These are phyloP conservation scores for Coilia nasus DNA, from an alignment of 2,797 vertebrate genomes.

Conservation along the genomic window DNA sequence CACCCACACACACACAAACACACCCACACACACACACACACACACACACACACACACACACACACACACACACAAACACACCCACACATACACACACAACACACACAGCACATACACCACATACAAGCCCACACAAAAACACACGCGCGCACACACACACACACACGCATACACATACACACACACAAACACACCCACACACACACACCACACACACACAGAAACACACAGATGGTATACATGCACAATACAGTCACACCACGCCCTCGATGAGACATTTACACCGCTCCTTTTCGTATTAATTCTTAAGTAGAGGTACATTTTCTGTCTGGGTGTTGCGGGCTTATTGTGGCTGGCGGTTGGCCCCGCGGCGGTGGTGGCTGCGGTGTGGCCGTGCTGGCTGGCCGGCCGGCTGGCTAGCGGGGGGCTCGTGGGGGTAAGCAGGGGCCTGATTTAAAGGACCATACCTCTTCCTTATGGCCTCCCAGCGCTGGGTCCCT, in stretches of 20 bases:
- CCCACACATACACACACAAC: no score
- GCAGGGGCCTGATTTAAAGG: constrained; percentile 38
- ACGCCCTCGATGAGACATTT: neutral
- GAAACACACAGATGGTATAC: neutral
- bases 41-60: no score
- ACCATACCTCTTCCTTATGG: constrained; percentile 32
- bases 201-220: neutral
- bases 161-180: neutral
- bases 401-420: neutral
- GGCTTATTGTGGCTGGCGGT: constrained; percentile 9
- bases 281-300: neutral
- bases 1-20: neutral
- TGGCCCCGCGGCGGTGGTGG: constrained; percentile 4
- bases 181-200: no score
- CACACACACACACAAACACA: no score
- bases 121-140: no score
- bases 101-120: no score
- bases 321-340: neutral
- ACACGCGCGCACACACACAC: neutral
- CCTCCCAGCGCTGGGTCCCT: constrained; percentile 23
- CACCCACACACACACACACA: no score
- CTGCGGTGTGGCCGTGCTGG: neutral
- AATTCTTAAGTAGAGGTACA: neutral
- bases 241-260: neutral
- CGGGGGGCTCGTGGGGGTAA: neutral